phyloP scores from a whole-genome alignment of 2,797 vertebrate genomes.

The Amphiprion clarkii region DNA sequence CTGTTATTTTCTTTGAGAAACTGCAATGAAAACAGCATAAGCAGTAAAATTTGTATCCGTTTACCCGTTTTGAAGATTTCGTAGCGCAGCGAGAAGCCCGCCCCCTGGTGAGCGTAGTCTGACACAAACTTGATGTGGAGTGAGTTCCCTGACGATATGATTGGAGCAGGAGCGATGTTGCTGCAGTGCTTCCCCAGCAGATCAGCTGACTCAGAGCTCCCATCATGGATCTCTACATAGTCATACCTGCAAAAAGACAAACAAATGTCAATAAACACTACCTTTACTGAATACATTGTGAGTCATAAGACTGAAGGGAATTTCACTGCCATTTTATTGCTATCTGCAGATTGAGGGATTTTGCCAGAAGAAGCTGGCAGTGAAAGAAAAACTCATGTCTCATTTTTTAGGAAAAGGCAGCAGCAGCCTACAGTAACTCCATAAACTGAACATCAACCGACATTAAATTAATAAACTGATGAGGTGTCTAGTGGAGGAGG shows the following conservation, averaged over 20 bases:
- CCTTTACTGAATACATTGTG: background rate
- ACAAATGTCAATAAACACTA: background rate
- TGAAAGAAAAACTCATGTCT: background rate
- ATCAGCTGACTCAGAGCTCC: slow-evolving; percentile 91
- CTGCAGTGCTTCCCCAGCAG: slow-evolving; percentile 97
- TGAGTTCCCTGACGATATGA: slow-evolving; percentile 95
- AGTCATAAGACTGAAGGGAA: background rate
- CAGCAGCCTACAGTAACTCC: background rate
- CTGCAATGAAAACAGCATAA: background rate
- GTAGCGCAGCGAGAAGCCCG: slow-evolving; percentile 97
- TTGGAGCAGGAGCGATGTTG: slow-evolving; percentile 96
- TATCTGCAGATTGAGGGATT: background rate
- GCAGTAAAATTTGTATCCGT: background rate
- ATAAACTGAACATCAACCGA: slow-evolving; percentile 2
- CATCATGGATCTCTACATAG: slow-evolving; percentile 97
- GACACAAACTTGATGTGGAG: slow-evolving; percentile 97
- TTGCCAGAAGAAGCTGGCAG: too few species aligned
- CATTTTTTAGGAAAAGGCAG: background rate
- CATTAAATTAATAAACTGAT: slow-evolving; percentile 3
- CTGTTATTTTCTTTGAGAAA: too few species aligned
- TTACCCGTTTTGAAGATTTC: slow-evolving; percentile 98
- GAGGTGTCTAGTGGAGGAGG: background rate
- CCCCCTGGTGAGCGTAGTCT: slow-evolving; percentile 96
- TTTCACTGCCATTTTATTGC: background rate
- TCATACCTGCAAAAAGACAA: slow-evolving; percentile 89